A percentile compares a stretch with the other conserved stretches of the same genome.
phyloP scores from a whole-genome alignment of 2,888 invertebrate genomes.

The Azorinus chamasolen region DNA sequence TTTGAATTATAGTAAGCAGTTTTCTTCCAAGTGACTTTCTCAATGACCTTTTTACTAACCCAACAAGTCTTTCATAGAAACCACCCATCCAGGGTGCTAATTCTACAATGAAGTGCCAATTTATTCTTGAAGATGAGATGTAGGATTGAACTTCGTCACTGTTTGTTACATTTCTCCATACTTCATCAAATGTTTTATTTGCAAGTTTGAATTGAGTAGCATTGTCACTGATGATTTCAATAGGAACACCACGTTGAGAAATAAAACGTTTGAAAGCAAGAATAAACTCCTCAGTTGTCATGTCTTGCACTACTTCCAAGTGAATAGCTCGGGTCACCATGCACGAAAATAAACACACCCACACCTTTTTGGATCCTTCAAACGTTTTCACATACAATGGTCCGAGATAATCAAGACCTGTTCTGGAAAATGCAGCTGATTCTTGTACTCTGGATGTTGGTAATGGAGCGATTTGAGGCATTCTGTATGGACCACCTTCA shows the following conservation, averaged over 20 bases:
- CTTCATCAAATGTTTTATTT: constrained; percentile 2
- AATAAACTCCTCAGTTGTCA: constrained; percentile 24
- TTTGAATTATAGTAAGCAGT: neutral
- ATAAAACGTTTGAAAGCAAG: constrained; percentile 25
- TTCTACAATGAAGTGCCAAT: constrained; percentile 28
- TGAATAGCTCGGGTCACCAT: constrained; percentile 31
- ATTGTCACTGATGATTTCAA: constrained; percentile 23
- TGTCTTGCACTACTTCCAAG: constrained; percentile 23
- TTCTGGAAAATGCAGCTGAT: constrained; percentile 14
- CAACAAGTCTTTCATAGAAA: constrained; percentile 34
- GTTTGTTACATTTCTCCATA: neutral
- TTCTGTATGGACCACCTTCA: constrained; percentile 30
- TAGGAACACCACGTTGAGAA: constrained; percentile 12
- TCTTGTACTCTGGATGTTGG: constrained; percentile 26
- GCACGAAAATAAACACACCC: constrained; percentile 35
- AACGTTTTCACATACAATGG: constrained; percentile 15
- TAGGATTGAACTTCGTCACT: constrained; percentile 19
- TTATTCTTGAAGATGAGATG: constrained; percentile 17
- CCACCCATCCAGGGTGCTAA: constrained; percentile 29
- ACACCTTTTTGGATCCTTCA: constrained; percentile 11
- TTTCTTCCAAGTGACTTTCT: constrained; percentile 29
- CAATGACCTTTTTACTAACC: constrained; percentile 31
- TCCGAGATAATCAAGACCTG: constrained; percentile 30
- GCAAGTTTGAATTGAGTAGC: constrained; percentile 25
- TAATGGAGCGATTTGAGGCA: constrained; percentile 35